Conservation (phyloP, 1,140 invertebrate genomes). For the Glossosoma conforme region DNA sequence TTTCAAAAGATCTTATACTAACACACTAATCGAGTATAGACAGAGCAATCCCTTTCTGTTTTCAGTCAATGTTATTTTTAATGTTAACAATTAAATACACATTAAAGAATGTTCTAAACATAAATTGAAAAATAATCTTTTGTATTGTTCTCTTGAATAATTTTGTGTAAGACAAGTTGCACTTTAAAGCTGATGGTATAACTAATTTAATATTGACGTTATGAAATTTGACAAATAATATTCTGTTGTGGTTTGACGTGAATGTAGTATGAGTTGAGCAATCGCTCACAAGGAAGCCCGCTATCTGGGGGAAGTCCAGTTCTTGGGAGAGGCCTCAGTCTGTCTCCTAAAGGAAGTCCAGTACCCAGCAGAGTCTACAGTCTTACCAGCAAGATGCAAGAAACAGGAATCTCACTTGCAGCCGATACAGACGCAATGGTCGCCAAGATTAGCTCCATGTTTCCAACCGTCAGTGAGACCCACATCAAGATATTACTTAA, state of each 20-base stretch:
- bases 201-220: background rate
- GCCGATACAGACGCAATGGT: conserved; percentile 67
- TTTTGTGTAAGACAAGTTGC: background rate
- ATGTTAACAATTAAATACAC: too few species aligned
- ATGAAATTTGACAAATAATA: background rate
- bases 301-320: conserved; percentile 45
- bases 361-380: conserved; percentile 38
- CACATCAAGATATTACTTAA: conserved; percentile 81
- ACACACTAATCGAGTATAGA: too few species aligned
- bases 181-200: background rate
- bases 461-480: conserved; percentile 83
- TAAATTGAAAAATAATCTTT: too few species aligned
- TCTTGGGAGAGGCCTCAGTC: conserved; percentile 49
- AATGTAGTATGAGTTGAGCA: conserved; percentile 37
- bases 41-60: too few species aligned
- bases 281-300: conserved; percentile 38
- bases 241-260: conserved; percentile 12
- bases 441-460: conserved; percentile 82
- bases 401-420: conserved; percentile 58
- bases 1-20: too few species aligned
- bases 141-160: too few species aligned
- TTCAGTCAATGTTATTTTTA: too few species aligned
- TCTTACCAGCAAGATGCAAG: conserved; percentile 57
- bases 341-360: conserved; percentile 48
- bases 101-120: too few species aligned